Conservation (phyloP, 2,113 vertebrate species). For the Microtus ochrogaster region DNA sequence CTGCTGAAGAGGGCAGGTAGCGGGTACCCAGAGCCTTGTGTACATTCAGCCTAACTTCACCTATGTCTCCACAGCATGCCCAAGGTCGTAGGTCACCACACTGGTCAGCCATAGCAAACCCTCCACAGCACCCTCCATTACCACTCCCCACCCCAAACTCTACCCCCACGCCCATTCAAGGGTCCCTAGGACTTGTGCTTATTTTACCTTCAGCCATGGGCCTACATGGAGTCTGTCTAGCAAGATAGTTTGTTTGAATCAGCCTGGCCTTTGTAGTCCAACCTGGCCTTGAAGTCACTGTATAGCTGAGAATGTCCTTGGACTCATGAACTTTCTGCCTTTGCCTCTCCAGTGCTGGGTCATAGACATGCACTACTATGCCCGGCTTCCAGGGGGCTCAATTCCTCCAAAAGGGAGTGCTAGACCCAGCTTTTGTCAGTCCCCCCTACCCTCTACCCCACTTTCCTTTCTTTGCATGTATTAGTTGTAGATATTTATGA, state of each 20-base stretch:
- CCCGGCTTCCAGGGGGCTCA: neutral
- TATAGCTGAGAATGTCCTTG: neutral
- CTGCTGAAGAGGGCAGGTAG: neutral
- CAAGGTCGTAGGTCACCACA: no score
- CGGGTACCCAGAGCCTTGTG: neutral
- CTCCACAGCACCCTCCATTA: fast-evolving
- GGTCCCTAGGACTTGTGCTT: neutral
- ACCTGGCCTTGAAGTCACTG: neutral
- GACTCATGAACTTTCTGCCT: neutral
- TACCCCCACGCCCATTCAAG: neutral
- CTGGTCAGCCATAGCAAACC: no score
- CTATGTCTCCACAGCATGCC: neutral
- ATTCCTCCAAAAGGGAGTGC: neutral
- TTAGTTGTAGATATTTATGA: neutral
- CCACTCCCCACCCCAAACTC: neutral
- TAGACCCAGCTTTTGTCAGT: neutral
- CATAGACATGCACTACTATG: neutral
- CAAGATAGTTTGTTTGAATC: neutral
- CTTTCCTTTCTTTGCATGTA: neutral
- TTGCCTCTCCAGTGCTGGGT: neutral
- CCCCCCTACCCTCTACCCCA: neutral
- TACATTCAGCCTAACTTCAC: no score
- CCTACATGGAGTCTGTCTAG: neutral
- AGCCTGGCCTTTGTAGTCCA: neutral
- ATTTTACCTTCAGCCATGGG: neutral